Evolutionary conservation across 2,113 vertebrate genomes (phyloP), one percentile per base, ranked within the genome.

Genomic region (Lophius piscatorius): DNA sequence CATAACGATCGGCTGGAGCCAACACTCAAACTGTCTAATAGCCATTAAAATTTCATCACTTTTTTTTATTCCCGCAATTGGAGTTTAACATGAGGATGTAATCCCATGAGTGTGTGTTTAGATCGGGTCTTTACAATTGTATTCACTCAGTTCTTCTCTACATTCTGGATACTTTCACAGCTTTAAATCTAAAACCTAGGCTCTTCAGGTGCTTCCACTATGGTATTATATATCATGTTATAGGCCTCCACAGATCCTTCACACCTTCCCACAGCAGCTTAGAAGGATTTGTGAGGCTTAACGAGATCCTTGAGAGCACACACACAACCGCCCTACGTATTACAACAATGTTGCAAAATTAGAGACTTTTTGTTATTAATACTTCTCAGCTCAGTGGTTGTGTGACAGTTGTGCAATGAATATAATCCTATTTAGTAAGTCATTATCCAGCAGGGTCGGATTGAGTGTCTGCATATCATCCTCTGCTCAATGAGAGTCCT

Each of bases 11-110:
- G 6, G 70, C 51, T 34, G 13, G 34, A 51, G 42, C 45, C 50
- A 35, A 26, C 42, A 33, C 13, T 56, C 34, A 22, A 58, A 39
- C 46, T 20, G 18, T 78, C 78, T 55, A 51, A 77, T 50, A 59
- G 60, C 14, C 44, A 81, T 81, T 74, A 65, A 79, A 66, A 78
- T 72, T 78, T 78, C 7, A 81, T 67, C 9, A 9, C 0, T 1
- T 1, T 44, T 64, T 61, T 38, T 52, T 40, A 21, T 50, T 20
- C 31, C 36, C 67, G 67, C 56, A 73, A 63, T 23, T 55, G 47
- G 39, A 61, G 54, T 22, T 71, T 38, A 48, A 65, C 24, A 50
- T 11, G 40, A 65, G 24, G 35, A 26, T 36, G 62, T 55, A 55
- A 60, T n/a, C 65, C 61, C 39, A 29, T 4, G 47, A 51, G 51